A percentile compares a stretch with the other conserved stretches of the same genome.
Evolutionary conservation across 1,140 invertebrate species (phyloP).

Genomic region (Drosophila pallidifrons): DNA sequence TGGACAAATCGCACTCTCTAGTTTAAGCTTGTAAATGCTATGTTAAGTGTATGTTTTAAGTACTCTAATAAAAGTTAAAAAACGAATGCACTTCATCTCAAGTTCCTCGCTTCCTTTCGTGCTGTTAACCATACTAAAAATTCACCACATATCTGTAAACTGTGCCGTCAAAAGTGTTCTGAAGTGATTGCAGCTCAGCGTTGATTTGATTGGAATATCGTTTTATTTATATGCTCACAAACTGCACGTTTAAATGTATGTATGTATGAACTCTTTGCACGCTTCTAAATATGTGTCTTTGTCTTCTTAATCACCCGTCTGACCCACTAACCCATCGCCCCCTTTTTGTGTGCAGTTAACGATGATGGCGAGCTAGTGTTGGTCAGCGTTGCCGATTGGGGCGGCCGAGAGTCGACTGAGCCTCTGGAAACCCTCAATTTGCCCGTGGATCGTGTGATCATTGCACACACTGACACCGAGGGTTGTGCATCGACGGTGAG

Average conservation of each 20-base stretch:
- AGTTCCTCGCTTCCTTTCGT: not conserved
- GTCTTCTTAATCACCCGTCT: slow-evolving; percentile 6
- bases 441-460: slow-evolving; percentile 86
- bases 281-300: slow-evolving; percentile 21
- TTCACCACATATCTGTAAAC: slow-evolving; percentile 4
- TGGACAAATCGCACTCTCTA: slow-evolving; percentile 69
- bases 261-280: slow-evolving; percentile 27
- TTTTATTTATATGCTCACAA: slow-evolving; percentile 12
- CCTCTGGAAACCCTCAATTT: slow-evolving; percentile 74
- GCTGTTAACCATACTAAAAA: slow-evolving; percentile 20
- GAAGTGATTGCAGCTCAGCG: slow-evolving; percentile 18
- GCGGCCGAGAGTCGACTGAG: slow-evolving; percentile 86
- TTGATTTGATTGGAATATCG: slow-evolving; percentile 50
- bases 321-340: slow-evolving; percentile 29
- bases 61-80: slow-evolving; percentile 22
- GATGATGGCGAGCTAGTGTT: slow-evolving; percentile 48
- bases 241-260: slow-evolving; percentile 33
- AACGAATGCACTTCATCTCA: not conserved
- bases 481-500: slow-evolving; percentile 85
- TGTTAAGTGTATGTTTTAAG: slow-evolving; percentile 14
- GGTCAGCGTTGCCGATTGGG: slow-evolving; percentile 86
- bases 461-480: slow-evolving; percentile 86
- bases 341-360: slow-evolving; percentile 33
- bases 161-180: slow-evolving; percentile 34
- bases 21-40: not conserved